Evolutionary conservation across 1,140 invertebrate species (phyloP), one percentile per base, ranked within the genome.

Genomic region (Liolophura sinensis): DNA sequence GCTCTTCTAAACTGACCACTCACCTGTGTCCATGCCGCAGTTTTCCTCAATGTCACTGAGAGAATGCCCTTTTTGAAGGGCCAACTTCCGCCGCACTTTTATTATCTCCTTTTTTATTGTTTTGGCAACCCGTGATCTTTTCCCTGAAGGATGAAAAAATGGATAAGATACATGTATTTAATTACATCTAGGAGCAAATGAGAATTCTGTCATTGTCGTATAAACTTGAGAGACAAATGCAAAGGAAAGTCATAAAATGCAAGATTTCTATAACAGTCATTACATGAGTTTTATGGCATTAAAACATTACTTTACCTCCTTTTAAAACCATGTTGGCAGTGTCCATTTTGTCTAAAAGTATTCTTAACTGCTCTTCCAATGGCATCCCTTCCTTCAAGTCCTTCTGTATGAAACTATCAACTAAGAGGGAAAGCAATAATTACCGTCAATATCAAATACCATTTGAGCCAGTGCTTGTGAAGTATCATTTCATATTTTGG

Each of bases 261-360:
- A 5, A 40, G 31, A 40, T 40, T 9, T 40, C n/a, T 5, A 40
- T 9, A 40, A 40, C 9, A 40, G 31, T 9, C 31, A 40, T 40
- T 9, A 40, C 31, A 40, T 40, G 20, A 59, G 20, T 22, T 59
- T n/a, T 25, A 20, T 31, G 12, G 9, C 11, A 9, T 11, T 11
- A 54, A 6, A 59, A 24, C 11, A 59, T n/a, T 24, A 59, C n/a
- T 47, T 68, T 64, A 63, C 61, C 61, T 14, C 59, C 59, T 16
- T 60, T 58, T 50, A 25, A 27, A n/a, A 67, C 54, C 9, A 46
- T 27, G 64, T 75, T 80, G 9, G 79, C 78, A 50, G 70, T 68
- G 54, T 85, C 84, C 74, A 85, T 76, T 64, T 82, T 83, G 56
- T 82, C 79, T 31, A 84, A 65, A 1, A 86, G 70, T 51, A 78